A percentile compares a stretch with the other conserved stretches of the same genome.
Evolutionary conservation across 2,797 vertebrate species (phyloP).

Genomic region (Gymnothorax reevesii): DNA sequence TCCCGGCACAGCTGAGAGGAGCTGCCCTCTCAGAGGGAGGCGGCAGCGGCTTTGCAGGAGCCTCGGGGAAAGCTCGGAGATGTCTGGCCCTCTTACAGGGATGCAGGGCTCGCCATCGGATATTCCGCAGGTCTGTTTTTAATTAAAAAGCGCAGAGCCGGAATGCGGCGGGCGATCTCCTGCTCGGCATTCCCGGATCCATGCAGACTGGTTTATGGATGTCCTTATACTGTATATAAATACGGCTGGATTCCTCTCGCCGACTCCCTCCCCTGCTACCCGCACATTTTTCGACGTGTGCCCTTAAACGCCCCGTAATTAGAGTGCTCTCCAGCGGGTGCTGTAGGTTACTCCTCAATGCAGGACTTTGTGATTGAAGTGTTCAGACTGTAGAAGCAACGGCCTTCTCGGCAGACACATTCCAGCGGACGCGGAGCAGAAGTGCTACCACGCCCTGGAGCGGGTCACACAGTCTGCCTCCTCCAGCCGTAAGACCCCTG

Average conservation of each 20-base stretch:
- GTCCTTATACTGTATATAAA: not conserved
- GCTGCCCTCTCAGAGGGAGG: not conserved
- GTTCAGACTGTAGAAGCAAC: not conserved
- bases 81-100: not conserved
- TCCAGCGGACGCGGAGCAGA: not conserved
- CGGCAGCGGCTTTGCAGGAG: not conserved
- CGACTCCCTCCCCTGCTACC: not conserved
- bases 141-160: not conserved
- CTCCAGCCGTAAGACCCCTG: not conserved
- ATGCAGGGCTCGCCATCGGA: not conserved
- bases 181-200: not conserved
- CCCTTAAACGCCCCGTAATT: slow-evolving; percentile 4
- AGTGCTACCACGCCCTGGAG: not conserved
- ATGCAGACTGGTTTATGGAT: not conserved
- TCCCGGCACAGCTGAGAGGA: not conserved
- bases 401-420: not conserved
- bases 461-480: not conserved
- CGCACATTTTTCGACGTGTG: not conserved
- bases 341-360: not conserved
- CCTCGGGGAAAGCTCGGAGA: not conserved
- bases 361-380: slow-evolving; percentile 30
- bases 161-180: slow-evolving; percentile 2
- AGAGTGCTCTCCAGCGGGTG: slow-evolving; percentile 14
- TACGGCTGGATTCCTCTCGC: not conserved
- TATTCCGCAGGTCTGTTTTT: slow-evolving; percentile 4